Base-by-base conservation (phyloP, 2,888 invertebrate genomes). In the Notocelia uddmanniana region DNA sequence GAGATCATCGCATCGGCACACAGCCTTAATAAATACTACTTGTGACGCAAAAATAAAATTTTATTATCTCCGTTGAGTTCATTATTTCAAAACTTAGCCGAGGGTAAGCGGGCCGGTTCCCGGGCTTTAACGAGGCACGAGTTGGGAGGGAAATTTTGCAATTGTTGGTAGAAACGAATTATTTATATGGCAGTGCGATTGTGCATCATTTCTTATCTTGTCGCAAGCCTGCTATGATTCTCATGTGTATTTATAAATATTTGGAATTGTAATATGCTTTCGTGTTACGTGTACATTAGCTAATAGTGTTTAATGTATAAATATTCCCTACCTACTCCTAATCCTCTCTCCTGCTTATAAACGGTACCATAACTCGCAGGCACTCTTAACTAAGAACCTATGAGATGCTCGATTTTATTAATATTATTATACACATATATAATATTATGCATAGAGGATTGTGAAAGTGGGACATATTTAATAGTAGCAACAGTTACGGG, bases 21-120 rank as follows among this genome's bases (percentile, higher is more conserved):
- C 84, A 84, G 83, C 85, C 85, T 86, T 86, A 85, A 89, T 85
- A 85, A 84, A 85, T 83, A 83, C 85, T 86, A 89, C 87, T 90
- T 83, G 88, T 82, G 86, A 73, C 68, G 72, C 72, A 67, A 89
- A 89, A 92, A 92, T 91, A 90, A 86, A 86, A 88, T 91, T 89
- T 88, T 92, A 90, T 91, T 91, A 91, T 90, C 85, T 84, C 81
- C 81, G 77, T 77, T 78, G 85, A 85, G 87, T 90, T 91, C 90
- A 91, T 92, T 92, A 91, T 90, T 89, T 81, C 81, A 81, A 81
- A 89, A 88, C 83, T 88, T 84, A 84, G 83, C 80, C 83, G 83
- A 81, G 81, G 82, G 79, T 81, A 77, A 80, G 82, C 81, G 79
- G 66, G 76, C 76, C 75, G 76, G 80, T 81, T 80, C 77, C 81